Evolutionary conservation across 2,797 vertebrate species (phyloP).

Genomic region (Allobates femoralis): DNA sequence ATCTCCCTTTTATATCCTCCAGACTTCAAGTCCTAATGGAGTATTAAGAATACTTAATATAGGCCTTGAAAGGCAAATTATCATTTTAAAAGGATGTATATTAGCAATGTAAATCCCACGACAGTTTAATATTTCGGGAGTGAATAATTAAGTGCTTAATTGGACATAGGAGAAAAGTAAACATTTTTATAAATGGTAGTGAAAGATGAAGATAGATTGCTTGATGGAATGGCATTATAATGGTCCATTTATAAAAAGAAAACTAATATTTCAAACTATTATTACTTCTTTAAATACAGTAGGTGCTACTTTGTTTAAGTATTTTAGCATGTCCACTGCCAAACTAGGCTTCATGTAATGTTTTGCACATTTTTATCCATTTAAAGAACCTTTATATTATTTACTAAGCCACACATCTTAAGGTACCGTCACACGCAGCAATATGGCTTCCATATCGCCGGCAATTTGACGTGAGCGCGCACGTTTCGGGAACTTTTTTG

Average conservation of each 20-base stretch:
- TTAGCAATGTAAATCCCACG: constrained; percentile 31
- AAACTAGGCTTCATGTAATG: neutral
- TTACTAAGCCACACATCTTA: too few relatives aligned
- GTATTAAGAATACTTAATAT: constrained; percentile 1
- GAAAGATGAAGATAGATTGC: constrained; percentile 41
- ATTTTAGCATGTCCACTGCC: neutral
- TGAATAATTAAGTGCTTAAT: constrained; percentile 40
- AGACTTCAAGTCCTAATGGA: neutral
- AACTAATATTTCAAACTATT: neutral
- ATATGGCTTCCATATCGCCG: too few relatives aligned
- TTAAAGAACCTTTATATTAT: neutral
- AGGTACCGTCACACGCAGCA: too few relatives aligned
- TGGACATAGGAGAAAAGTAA: constrained; percentile 9
- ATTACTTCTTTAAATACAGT: neutral
- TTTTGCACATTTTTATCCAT: neutral
- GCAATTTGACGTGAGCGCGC: too few relatives aligned
- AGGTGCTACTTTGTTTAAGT: neutral
- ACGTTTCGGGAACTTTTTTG: too few relatives aligned
- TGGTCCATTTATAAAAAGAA: neutral
- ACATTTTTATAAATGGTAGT: constrained; percentile 23
- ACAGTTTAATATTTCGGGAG: constrained; percentile 19
- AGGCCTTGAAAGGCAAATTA: constrained; percentile 30
- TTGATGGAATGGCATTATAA: neutral
- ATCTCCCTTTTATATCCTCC: neutral
- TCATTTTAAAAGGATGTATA: constrained; percentile 30